Conservation (phyloP, 2,797 vertebrate species). For the Chromobotia macracanthus region DNA sequence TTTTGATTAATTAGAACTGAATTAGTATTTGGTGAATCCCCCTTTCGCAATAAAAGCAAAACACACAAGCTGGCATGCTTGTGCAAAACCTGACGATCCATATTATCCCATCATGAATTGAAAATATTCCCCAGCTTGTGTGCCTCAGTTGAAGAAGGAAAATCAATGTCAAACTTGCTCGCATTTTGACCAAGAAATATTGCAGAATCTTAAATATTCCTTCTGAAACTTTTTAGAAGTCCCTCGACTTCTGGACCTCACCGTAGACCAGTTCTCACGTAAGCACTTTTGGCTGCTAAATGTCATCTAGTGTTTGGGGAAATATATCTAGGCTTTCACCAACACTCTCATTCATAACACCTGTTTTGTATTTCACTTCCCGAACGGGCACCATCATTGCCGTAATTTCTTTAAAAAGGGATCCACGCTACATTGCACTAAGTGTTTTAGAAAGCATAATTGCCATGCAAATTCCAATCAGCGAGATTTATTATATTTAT, state of each 20-base stretch:
- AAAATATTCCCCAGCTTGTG: background rate
- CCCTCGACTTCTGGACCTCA: background rate
- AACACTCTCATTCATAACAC: constrained; percentile 31
- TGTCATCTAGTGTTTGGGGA: constrained; percentile 37
- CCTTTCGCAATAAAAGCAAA: background rate
- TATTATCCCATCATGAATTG: background rate
- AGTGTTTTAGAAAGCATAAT: constrained; percentile 61
- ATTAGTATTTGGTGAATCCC: background rate
- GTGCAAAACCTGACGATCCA: background rate
- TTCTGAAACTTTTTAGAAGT: background rate
- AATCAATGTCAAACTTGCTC: no score
- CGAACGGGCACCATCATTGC: constrained; percentile 40
- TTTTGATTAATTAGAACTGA: background rate
- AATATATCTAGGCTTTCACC: constrained; percentile 39
- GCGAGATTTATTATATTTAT: constrained; percentile 44
- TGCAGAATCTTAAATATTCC: no score
- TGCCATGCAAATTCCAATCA: constrained; percentile 65
- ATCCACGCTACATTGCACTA: constrained; percentile 57
- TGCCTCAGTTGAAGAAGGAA: background rate
- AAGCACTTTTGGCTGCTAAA: constrained; percentile 3
- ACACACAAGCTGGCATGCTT: background rate
- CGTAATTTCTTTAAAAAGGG: constrained; percentile 53
- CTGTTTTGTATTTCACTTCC: constrained; percentile 45
- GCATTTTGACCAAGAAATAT: no score
- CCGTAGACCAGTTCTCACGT: background rate